phyloP scores from a whole-genome alignment of 2,797 vertebrate genomes.

The Pygocentrus nattereri region DNA sequence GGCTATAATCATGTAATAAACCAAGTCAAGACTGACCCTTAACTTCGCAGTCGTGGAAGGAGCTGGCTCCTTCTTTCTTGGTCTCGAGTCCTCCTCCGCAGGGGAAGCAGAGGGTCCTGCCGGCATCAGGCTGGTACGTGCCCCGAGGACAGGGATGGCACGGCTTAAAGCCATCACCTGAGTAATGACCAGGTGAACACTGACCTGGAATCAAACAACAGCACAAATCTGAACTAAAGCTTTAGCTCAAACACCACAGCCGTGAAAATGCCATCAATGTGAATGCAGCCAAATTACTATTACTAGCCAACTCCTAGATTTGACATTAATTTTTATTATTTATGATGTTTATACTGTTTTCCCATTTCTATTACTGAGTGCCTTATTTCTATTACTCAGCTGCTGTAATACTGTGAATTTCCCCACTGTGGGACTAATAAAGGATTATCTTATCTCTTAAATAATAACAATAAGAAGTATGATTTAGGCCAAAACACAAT shows the following conservation, averaged over 20 bases:
- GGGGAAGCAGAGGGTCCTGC: constrained; percentile 91
- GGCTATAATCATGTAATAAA: neutral
- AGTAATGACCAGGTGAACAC: constrained; percentile 90
- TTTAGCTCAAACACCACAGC: neutral
- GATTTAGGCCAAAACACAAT: no score
- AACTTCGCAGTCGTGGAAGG: constrained; percentile 97
- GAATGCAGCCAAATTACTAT: no score
- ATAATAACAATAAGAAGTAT: no score
- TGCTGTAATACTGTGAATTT: no score
- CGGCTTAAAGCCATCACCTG: constrained; percentile 92
- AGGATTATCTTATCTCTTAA: no score
- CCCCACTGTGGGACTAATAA: no score
- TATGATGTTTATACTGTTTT: no score
- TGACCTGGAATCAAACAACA: constrained; percentile 81
- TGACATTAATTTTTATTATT: no score
- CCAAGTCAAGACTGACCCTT: constrained; percentile 82
- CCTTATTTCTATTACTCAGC: no score
- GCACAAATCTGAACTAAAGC: neutral
- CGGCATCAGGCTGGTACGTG: constrained; percentile 91
- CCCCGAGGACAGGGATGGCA: constrained; percentile 91
- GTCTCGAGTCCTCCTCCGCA: constrained; percentile 93
- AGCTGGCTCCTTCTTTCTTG: constrained; percentile 90
- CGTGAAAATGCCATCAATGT: no score
- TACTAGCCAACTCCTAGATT: no score
- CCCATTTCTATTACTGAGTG: no score